Evolutionary conservation across 2,888 invertebrate genomes (phyloP).

Genomic region (Drosophila prostipennis): DNA sequence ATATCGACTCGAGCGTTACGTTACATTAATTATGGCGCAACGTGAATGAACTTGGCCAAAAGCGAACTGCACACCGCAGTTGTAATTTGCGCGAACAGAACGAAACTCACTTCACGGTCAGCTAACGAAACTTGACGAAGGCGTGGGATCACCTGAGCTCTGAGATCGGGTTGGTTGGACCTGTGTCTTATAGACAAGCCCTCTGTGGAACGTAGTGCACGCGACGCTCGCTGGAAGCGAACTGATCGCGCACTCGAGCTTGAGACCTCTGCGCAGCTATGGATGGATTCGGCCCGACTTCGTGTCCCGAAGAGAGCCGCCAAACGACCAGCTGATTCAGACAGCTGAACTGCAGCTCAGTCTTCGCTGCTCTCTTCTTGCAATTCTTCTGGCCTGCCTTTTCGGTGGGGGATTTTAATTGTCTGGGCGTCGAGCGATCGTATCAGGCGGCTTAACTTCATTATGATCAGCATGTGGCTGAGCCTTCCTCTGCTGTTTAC

Average conservation of each 20-base stretch:
- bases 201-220: conserved; percentile 52
- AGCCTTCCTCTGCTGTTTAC: conserved; percentile 55
- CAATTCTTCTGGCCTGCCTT: conserved; percentile 54
- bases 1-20: conserved; percentile 66
- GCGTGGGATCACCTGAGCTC: conserved; percentile 53
- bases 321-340: conserved; percentile 64
- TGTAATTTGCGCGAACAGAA: conserved; percentile 44
- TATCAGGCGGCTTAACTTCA: conserved; percentile 59
- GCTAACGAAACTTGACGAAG: conserved; percentile 31
- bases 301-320: conserved; percentile 29
- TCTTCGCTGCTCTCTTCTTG: conserved; percentile 46
- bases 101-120: conserved; percentile 55
- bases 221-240: conserved; percentile 61
- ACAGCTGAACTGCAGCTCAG: conserved; percentile 16
- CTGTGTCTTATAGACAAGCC: conserved; percentile 33
- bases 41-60: conserved; percentile 72
- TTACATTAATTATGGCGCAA: conserved; percentile 71
- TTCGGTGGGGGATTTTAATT: conserved; percentile 53
- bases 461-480: conserved; percentile 62
- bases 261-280: conserved; percentile 55
- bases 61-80: conserved; percentile 40
- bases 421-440: conserved; percentile 58
- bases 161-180: conserved; percentile 54
- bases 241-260: conserved; percentile 61
- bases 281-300: neutral